Evolutionary conservation across 1,140 invertebrate species (phyloP), one percentile per base, ranked within the genome.

Genomic region (Drosophila truncata): DNA sequence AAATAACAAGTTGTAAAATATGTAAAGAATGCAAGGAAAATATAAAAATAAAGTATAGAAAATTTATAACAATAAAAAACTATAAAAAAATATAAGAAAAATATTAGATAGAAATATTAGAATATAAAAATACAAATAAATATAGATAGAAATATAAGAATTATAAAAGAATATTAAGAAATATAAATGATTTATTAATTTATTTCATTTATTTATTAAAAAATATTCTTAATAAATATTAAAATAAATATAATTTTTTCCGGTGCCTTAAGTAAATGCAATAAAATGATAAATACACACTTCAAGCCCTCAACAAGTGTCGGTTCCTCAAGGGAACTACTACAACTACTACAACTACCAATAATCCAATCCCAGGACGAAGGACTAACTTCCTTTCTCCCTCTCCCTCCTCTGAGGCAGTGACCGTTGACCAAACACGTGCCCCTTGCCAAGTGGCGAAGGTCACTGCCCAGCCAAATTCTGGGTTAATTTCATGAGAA

Each of bases 401-500:
- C 55, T 10, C 4, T 11, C 10, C 23, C 16, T 9, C 9, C 13
- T 18, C 57, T 18, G 20, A 31, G 44, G 37, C 33, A 25, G 54
- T 57, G 52, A 20, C 31, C 47, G 62, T 29, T 66, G 62, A 70
- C 64, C 64, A 65, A 71, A 73, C 70, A 73, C 66, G 70, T 72
- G 69, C 69, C 69, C 50, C 41, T 49, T 82, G 82, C 79, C 82
- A 78, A 54, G 70, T 75, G 72, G 72, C 85, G 75, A 85, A 86
- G 86, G 86, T 90, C 86, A 91, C 82, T 91, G 86, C 72, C 66
- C 74, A 90, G 62, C 31, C 70, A 69, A 91, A 82, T 91, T 91
- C 87, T 90, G 82, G 86, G 79, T 90, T 90, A 90, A 90, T 90
- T 90, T 90, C 75, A 82, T 90, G 87, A 91, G 91, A 91, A 91